Evolutionary conservation across 2,888 invertebrate species (phyloP), one percentile per base, ranked within the genome.

Genomic region (Netelia virgata): DNA sequence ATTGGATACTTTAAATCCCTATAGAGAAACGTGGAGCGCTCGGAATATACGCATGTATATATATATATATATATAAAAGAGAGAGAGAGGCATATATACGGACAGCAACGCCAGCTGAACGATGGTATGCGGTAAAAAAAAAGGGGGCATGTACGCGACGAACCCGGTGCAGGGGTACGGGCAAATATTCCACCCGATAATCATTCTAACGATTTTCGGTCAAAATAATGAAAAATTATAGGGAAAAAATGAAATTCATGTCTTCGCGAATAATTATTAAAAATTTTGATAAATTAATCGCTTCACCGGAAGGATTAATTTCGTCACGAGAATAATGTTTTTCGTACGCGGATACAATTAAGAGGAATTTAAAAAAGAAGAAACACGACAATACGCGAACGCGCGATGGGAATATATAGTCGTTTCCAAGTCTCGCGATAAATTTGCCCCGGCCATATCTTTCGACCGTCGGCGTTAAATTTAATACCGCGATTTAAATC

Each of bases 1-100:
- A 77, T 73, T 61, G 69, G 73, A 68, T 81, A 77, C 78, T 75
- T 79, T 53, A 75, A 84, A 82, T 84, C 81, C 77, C 78, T 82
- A 41, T 74, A 77, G 81, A 77, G 77, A 75, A 77, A 78, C 63
- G 76, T 53, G 79, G 50, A 80, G 55, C 18, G 47, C 50, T 63
- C n/a, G n/a, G 18, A 77, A 73, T 73, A 53, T 18, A 9, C 5
- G 57, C 18, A 41, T 41, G 23, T 20, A 50, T 43, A 36, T 43
- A 66, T 43, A 64, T 47, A 59, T 50, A 55, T 28, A 47, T 20
- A 59, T 57, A 68, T 14, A 59, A n/a, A n/a, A n/a, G n/a, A n/a
- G n/a, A n/a, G n/a, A n/a, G n/a, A n/a, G 20, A 47, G 23, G 59
- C 8, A 6, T 23, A 23, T 23, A 23, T 23, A 20, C 1, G 1